These are phyloP conservation scores for Kryptopterus vitreolus DNA, from an alignment of 2,797 vertebrate genomes.

Conservation along the genomic window DNA sequence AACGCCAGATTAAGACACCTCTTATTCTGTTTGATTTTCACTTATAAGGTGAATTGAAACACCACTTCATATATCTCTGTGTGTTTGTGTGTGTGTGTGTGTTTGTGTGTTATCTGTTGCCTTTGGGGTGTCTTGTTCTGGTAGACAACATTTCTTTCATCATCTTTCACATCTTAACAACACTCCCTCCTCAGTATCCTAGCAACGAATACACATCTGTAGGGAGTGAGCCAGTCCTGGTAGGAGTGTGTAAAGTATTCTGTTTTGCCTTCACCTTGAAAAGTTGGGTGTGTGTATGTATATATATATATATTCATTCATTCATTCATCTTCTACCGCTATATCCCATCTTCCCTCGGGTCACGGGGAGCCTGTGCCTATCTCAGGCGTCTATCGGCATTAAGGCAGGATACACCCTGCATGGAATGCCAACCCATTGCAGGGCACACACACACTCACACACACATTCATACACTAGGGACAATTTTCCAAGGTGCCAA, in stretches of 20 bases:
- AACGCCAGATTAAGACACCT: neutral
- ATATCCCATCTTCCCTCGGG: too few species aligned
- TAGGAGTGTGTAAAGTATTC: slow-evolving; percentile 47
- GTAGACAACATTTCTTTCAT: slow-evolving; percentile 47
- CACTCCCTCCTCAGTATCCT: slow-evolving; percentile 54
- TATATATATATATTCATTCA: too few species aligned
- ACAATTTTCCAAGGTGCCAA: too few species aligned
- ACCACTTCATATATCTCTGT: slow-evolving; percentile 2
- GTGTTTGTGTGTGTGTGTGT: neutral
- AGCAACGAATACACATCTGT: slow-evolving; percentile 57
- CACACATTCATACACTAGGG: too few species aligned
- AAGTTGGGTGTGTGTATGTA: slow-evolving; percentile 7
- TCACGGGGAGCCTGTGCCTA: too few species aligned
- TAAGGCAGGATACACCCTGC: too few species aligned
- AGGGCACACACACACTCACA: too few species aligned
- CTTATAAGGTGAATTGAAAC: slow-evolving; percentile 26
- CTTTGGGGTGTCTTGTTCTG: slow-evolving; percentile 46
- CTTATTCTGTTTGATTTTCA: slow-evolving; percentile 20
- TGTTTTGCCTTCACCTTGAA: slow-evolving; percentile 44
- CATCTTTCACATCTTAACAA: slow-evolving; percentile 55
- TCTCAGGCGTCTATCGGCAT: too few species aligned
- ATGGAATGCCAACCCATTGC: too few species aligned
- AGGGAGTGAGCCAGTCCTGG: slow-evolving; percentile 43
- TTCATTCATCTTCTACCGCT: too few species aligned
- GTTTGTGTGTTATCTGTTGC: slow-evolving; percentile 32